Conservation (phyloP, 2,797 vertebrate species). For the Amphiprion clarkii region DNA sequence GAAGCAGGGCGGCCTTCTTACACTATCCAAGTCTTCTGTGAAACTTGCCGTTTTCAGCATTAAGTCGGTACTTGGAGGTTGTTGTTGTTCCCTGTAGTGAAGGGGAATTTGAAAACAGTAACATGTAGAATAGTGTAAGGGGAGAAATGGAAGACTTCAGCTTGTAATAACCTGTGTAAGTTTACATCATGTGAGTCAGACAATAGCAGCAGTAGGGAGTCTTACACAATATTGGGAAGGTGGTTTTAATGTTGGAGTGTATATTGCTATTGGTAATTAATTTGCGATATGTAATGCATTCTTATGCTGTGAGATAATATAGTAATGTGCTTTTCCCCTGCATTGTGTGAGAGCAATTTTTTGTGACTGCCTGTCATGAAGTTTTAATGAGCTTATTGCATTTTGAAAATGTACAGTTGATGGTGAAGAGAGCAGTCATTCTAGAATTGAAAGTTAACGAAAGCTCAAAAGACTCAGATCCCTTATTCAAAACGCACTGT, state of each 20-base stretch:
- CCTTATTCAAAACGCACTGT: neutral
- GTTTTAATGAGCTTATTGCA: slow-evolving; percentile 29
- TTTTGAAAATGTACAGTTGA: slow-evolving; percentile 17
- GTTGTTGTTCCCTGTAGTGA: too few species aligned
- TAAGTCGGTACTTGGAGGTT: too few species aligned
- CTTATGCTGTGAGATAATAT: slow-evolving; percentile 12
- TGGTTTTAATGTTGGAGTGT: neutral
- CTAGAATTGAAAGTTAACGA: neutral
- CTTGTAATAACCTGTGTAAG: too few species aligned
- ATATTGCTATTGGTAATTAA: slow-evolving; percentile 48
- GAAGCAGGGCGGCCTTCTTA: too few species aligned
- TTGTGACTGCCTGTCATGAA: slow-evolving; percentile 26
- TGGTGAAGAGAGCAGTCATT: slow-evolving; percentile 12
- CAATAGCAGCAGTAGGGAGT: too few species aligned
- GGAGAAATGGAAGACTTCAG: too few species aligned
- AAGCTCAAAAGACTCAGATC: slow-evolving; percentile 4
- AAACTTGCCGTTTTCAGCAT: too few species aligned
- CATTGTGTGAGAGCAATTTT: slow-evolving; percentile 15
- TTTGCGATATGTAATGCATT: slow-evolving; percentile 52
- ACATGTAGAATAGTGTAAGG: too few species aligned
- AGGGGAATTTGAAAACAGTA: too few species aligned
- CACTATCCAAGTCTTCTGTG: too few species aligned
- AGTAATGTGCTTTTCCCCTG: slow-evolving; percentile 6
- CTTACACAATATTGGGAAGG: too few species aligned
- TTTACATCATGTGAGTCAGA: too few species aligned